Evolutionary conservation across 2,888 invertebrate genomes (phyloP).

Genomic region (Drosophila peninsularis): DNA sequence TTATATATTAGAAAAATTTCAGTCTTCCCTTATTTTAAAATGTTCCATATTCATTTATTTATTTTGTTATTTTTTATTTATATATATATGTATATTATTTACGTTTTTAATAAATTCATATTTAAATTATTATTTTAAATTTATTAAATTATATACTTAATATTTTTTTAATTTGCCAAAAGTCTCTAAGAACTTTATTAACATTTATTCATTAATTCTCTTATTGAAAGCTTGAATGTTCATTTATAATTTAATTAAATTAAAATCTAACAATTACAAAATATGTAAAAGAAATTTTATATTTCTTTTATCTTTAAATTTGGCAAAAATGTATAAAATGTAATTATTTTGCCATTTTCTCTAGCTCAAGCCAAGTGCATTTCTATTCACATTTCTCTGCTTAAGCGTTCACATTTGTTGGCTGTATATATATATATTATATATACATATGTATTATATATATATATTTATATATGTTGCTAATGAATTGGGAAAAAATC

Average conservation of each 20-base stretch:
- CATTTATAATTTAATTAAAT: background rate
- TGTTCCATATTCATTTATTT: too few relatives aligned
- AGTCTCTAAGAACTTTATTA: too few relatives aligned
- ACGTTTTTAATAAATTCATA: too few relatives aligned
- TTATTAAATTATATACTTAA: too few relatives aligned
- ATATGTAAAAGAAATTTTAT: background rate
- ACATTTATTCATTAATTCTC: too few relatives aligned
- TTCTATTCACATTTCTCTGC: background rate
- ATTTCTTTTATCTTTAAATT: background rate
- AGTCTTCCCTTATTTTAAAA: too few relatives aligned
- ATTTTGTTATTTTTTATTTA: too few relatives aligned
- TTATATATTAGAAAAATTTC: too few relatives aligned
- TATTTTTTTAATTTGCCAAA: too few relatives aligned
- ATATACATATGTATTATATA: background rate
- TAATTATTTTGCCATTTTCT: background rate
- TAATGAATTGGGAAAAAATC: constrained; percentile 20
- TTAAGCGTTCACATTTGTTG: background rate
- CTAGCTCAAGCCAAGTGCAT: background rate
- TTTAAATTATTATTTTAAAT: too few relatives aligned
- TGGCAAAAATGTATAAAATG: background rate
- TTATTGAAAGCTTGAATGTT: too few relatives aligned
- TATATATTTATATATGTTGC: background rate
- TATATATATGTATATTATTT: too few relatives aligned
- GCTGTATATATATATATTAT: background rate
- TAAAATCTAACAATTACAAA: background rate